These are phyloP conservation scores for Strix aluco DNA, from an alignment of 2,113 vertebrate species.

Conservation along the genomic window DNA sequence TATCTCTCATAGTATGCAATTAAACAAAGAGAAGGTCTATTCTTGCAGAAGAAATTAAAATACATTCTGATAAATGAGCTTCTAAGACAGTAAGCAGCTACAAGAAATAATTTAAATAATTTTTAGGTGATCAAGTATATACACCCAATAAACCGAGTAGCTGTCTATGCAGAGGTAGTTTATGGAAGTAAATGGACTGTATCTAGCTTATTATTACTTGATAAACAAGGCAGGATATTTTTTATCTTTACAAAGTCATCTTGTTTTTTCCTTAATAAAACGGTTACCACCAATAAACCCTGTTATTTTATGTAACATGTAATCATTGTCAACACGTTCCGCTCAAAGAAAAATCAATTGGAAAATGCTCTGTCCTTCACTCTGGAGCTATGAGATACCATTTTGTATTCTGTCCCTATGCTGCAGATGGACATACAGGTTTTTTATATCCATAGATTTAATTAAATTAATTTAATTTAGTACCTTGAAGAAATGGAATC, in stretches of 20 bases:
- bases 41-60: neutral
- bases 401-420: neutral
- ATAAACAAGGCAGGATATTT: neutral
- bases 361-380: neutral
- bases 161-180: neutral
- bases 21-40: neutral
- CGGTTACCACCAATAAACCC: neutral
- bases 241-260: neutral
- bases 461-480: neutral
- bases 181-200: neutral
- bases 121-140: neutral
- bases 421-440: neutral
- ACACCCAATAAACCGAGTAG: neutral
- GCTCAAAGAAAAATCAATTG: neutral
- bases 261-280: neutral
- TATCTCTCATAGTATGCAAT: neutral
- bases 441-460: neutral
- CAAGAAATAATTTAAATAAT: neutral
- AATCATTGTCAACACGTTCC: neutral
- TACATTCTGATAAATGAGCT: neutral
- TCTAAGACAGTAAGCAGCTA: neutral
- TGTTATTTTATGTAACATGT: neutral
- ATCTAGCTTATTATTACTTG: neutral
- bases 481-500: neutral
- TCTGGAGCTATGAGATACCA: neutral